A percentile compares a stretch with the other conserved stretches of the same genome.
phyloP scores from a whole-genome alignment of 2,888 invertebrate species.

The Tiliacea citrago region DNA sequence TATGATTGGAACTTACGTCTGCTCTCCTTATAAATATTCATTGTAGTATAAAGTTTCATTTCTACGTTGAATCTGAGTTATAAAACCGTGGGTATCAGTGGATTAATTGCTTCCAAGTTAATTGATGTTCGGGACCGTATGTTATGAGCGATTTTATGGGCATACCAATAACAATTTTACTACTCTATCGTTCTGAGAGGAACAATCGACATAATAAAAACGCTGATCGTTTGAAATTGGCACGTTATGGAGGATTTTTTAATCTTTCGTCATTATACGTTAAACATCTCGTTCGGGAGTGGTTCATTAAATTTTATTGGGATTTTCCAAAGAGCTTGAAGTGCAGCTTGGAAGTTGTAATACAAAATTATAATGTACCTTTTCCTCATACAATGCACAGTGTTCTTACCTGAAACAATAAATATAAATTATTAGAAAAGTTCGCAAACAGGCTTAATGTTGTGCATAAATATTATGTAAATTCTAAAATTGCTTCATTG shows the following conservation, averaged over 20 bases:
- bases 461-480: neutral
- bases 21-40: conserved; percentile 64
- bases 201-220: conserved; percentile 69
- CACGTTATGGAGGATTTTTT: conserved; percentile 54
- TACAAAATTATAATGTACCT: conserved; percentile 11
- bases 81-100: conserved; percentile 70
- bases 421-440: neutral
- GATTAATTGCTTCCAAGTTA: conserved; percentile 73
- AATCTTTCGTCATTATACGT: conserved; percentile 52
- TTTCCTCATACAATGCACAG: conserved; percentile 3
- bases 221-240: conserved; percentile 57
- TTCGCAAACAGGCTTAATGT: neutral
- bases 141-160: conserved; percentile 74
- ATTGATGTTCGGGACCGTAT: conserved; percentile 73
- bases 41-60: conserved; percentile 61
- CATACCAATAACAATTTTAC: conserved; percentile 76
- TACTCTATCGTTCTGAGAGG: conserved; percentile 63
- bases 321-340: conserved; percentile 23
- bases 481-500: neutral
- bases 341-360: conserved; percentile 9
- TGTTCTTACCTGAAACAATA: conserved; percentile 34
- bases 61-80: conserved; percentile 61
- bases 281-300: conserved; percentile 25
- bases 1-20: conserved; percentile 49
- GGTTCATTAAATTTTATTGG: conserved; percentile 47